These are phyloP conservation scores for Phyllostomus discolor DNA, from an alignment of 2,113 vertebrate genomes.

Conservation along the genomic window DNA sequence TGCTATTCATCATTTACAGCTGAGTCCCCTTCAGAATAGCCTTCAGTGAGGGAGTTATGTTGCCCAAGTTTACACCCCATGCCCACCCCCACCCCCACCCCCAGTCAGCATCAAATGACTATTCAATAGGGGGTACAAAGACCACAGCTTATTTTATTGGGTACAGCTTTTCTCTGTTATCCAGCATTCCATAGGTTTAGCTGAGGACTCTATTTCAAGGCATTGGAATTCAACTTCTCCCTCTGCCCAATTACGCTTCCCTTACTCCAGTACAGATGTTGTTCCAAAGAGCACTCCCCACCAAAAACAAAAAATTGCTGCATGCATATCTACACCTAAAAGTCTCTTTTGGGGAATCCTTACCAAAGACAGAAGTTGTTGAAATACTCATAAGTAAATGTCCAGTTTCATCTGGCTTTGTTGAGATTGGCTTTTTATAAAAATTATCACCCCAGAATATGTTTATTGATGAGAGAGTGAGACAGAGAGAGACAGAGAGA, in stretches of 20 bases:
- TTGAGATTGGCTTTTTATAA: not conserved
- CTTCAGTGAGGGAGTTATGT: not conserved
- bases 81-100: not conserved
- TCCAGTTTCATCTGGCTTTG: not conserved
- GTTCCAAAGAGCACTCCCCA: not conserved
- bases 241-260: not conserved
- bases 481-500: too few species aligned
- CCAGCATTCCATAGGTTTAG: not conserved
- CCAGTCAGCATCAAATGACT: not conserved
- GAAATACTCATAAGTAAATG: conserved; percentile 23
- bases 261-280: not conserved
- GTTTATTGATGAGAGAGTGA: too few species aligned
- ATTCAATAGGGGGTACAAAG: not conserved
- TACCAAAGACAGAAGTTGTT: not conserved
- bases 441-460: too few species aligned
- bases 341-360: not conserved
- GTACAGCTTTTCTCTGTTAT: not conserved
- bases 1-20: not conserved
- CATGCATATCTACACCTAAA: not conserved
- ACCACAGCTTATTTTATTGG: not conserved
- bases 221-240: not conserved
- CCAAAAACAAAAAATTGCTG: not conserved
- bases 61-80: not conserved
- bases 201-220: not conserved
- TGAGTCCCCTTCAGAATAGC: not conserved